Conservation (phyloP, 1,140 invertebrate genomes). For the Orchesella cincta region DNA sequence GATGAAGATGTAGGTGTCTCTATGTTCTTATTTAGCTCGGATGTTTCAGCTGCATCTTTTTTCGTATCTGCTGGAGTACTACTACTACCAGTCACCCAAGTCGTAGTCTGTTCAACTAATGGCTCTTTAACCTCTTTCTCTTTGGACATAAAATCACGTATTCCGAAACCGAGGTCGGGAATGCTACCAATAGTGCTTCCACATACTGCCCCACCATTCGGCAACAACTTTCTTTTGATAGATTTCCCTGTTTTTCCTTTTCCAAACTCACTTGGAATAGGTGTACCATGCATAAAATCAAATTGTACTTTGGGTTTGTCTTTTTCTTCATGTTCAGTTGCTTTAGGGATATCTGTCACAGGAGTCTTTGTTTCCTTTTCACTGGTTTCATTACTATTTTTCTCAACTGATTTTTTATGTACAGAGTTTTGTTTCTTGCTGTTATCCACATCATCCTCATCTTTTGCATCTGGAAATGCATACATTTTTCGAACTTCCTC, state of each 20-base stretch:
- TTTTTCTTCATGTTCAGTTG: too few relatives aligned
- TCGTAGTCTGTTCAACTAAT: background rate
- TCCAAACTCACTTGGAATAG: slow-evolving; percentile 15
- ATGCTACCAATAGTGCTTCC: slow-evolving; percentile 53
- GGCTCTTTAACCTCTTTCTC: slow-evolving; percentile 34
- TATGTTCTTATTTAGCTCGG: too few relatives aligned
- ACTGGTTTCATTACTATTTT: background rate
- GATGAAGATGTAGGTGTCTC: too few relatives aligned
- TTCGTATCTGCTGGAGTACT: background rate
- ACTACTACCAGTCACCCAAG: background rate
- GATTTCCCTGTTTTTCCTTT: slow-evolving; percentile 21
- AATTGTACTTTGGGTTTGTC: slow-evolving; percentile 13
- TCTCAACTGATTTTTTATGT: background rate
- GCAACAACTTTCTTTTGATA: slow-evolving; percentile 53
- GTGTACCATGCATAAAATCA: slow-evolving; percentile 19
- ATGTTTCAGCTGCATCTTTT: background rate
- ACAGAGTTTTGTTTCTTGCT: background rate
- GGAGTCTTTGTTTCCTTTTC: background rate
- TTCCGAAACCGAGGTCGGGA: slow-evolving; percentile 56
- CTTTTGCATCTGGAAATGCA: slow-evolving; percentile 26
- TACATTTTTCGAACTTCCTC: slow-evolving; percentile 47
- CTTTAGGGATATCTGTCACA: background rate
- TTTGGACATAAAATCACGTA: slow-evolving; percentile 45
- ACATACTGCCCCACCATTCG: slow-evolving; percentile 46
- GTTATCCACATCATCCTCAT: background rate